A percentile compares a stretch with the other conserved stretches of the same genome.
Conservation (phyloP, 2,888 invertebrate genomes). For the Melangyna quadrimaculata region DNA sequence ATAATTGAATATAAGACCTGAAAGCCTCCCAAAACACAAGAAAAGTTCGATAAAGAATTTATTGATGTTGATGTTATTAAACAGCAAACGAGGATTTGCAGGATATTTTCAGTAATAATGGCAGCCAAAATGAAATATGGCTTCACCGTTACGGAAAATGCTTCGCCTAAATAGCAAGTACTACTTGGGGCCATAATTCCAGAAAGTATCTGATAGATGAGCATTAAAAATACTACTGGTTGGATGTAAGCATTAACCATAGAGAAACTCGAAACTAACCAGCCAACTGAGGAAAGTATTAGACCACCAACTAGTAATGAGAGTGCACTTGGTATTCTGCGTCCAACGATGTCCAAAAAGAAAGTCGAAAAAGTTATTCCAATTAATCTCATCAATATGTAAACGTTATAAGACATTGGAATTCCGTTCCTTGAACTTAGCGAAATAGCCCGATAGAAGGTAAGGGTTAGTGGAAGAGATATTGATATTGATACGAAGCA, state of each 20-base stretch:
- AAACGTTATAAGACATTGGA: slow-evolving; percentile 53
- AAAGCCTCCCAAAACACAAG: slow-evolving; percentile 64
- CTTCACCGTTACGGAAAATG: slow-evolving; percentile 75
- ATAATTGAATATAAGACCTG: slow-evolving; percentile 71
- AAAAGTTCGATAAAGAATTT: neutral
- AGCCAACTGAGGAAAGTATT: slow-evolving; percentile 73
- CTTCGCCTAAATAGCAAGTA: slow-evolving; percentile 76
- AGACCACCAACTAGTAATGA: slow-evolving; percentile 72
- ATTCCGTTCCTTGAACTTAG: slow-evolving; percentile 68
- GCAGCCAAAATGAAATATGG: slow-evolving; percentile 73
- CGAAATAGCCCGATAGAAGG: neutral
- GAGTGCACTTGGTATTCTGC: slow-evolving; percentile 73
- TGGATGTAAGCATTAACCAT: neutral
- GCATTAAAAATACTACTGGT: neutral
- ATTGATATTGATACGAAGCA: slow-evolving; percentile 74
- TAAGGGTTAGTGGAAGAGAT: slow-evolving; percentile 74
- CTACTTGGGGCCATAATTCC: slow-evolving; percentile 74
- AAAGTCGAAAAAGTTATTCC: slow-evolving; percentile 64
- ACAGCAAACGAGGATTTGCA: slow-evolving; percentile 43
- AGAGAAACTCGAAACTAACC: neutral
- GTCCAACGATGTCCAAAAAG: slow-evolving; percentile 74
- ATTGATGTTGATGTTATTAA: neutral
- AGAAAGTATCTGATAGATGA: slow-evolving; percentile 75
- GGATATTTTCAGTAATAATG: slow-evolving; percentile 74
- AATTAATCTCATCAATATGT: slow-evolving; percentile 71